phyloP scores from a whole-genome alignment of 2,797 vertebrate species.

The Sus cebifrons region DNA sequence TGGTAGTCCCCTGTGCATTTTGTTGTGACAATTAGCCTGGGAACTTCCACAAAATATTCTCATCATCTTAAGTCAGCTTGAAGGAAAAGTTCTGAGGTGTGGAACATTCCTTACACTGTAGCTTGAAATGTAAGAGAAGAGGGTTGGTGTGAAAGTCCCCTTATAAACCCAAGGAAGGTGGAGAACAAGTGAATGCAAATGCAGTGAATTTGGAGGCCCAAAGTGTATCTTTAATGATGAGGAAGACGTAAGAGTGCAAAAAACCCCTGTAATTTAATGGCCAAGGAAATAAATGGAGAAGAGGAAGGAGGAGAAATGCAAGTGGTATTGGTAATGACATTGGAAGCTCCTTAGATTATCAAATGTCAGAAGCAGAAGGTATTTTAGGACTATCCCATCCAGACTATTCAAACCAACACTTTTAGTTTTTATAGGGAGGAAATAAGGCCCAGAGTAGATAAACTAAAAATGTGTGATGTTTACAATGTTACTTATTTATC shows the following conservation, averaged over 20 bases:
- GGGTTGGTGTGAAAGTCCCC: slow-evolving; percentile 75
- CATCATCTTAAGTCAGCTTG: slow-evolving; percentile 86
- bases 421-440: neutral
- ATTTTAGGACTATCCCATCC: neutral
- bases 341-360: neutral
- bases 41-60: slow-evolving; percentile 85
- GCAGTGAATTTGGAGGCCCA: neutral
- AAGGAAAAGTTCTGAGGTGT: slow-evolving; percentile 79
- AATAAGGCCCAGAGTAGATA: neutral
- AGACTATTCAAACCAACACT: neutral
- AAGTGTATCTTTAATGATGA: neutral
- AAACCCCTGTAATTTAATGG: neutral
- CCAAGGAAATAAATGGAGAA: neutral
- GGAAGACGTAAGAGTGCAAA: neutral
- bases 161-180: slow-evolving; percentile 57
- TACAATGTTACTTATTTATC: neutral
- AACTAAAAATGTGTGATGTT: neutral
- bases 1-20: slow-evolving; percentile 82
- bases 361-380: neutral
- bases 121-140: slow-evolving; percentile 84
- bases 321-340: neutral
- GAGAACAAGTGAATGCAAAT: slow-evolving; percentile 60
- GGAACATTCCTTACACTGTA: slow-evolving; percentile 78
- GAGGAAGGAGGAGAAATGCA: neutral
- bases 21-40: slow-evolving; percentile 80